Base-by-base conservation (phyloP, 1,140 invertebrate species). In the Drosophila quadrilineata region DNA sequence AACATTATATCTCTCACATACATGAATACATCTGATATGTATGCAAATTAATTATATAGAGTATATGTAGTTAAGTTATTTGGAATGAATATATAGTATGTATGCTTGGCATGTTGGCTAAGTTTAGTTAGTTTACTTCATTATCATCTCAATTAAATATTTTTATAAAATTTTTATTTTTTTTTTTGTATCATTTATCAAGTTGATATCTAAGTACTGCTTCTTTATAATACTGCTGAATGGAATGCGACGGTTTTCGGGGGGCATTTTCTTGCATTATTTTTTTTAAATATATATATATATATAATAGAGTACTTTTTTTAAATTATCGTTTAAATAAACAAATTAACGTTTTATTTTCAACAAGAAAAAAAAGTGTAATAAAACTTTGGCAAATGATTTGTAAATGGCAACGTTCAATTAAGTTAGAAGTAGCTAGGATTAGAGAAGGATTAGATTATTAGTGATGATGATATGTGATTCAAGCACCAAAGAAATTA, bases 141-240 rank as follows among this genome's bases (percentile, higher is more conserved):
- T 43, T 71, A 64, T 45, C 5, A 72, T 72, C 50, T 41, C 19
- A 40, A 21, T 53, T 58, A 36, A 40, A 46, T 36, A 49, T 36
- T 59, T 54, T 40, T 35, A 38, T 6, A 35, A 19, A 33, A 24
- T 17, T 16, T 52, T 53, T 5, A 17, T 1, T 8, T 58, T 56
- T 50, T 2, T 4, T 50, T 38, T 46, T 38, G n/a, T n/a, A n/a
- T n/a, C 4, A 3, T 29, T 41, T 46, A 29, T 35, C n/a, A n/a
- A n/a, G n/a, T 60, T 64, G 54, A 10, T 53, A 40, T 53, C 72
- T 80, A 80, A 80, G 76, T 80, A 80, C 76, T 64, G 14, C 22
- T 69, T 33, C 19, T 57, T 21, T 52, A 64, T 80, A 80, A 80
- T 80, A 80, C 76, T 80, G 76, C 77, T 82, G 50, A 53, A 74